Conservation (phyloP, 2,113 vertebrate genomes). For the Pseudorasbora parva region DNA sequence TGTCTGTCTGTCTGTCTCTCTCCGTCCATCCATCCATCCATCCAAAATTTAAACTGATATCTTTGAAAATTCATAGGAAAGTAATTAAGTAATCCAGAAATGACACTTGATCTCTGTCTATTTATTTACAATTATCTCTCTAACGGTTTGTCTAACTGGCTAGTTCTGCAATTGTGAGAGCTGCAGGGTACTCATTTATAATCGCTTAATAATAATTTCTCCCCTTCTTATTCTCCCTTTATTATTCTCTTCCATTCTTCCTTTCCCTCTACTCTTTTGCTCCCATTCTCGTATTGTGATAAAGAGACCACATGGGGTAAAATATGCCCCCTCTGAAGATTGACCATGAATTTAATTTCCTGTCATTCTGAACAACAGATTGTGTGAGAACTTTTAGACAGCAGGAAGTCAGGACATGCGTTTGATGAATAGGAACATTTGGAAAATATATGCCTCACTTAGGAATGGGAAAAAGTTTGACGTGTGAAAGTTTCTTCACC, state of each 20-base stretch:
- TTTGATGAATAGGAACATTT: constrained; percentile 44
- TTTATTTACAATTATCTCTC: constrained; percentile 28
- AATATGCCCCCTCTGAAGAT: constrained; percentile 49
- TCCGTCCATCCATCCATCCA: background rate
- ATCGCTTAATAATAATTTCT: constrained; percentile 24
- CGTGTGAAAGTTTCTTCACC: constrained; percentile 18
- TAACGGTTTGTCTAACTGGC: background rate
- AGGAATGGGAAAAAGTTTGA: constrained; percentile 24
- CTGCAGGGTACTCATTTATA: constrained; percentile 5
- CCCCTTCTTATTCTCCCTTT: background rate
- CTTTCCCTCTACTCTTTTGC: background rate
- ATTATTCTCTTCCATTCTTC: background rate
- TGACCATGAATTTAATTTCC: constrained; percentile 51
- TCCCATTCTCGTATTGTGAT: constrained; percentile 35
- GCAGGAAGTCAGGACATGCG: constrained; percentile 36
- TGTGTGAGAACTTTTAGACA: constrained; percentile 42
- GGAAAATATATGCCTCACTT: constrained; percentile 24
- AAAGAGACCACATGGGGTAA: constrained; percentile 48
- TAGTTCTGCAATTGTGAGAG: background rate
- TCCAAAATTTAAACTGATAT: background rate
- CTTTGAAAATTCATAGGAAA: background rate
- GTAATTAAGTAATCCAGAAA: background rate
- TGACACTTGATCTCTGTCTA: background rate
- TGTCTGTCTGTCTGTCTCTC: background rate
- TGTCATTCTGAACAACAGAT: constrained; percentile 50